These are phyloP conservation scores for Myotis brandtii DNA, from an alignment of 2,113 vertebrate genomes.

Conservation along the genomic window DNA sequence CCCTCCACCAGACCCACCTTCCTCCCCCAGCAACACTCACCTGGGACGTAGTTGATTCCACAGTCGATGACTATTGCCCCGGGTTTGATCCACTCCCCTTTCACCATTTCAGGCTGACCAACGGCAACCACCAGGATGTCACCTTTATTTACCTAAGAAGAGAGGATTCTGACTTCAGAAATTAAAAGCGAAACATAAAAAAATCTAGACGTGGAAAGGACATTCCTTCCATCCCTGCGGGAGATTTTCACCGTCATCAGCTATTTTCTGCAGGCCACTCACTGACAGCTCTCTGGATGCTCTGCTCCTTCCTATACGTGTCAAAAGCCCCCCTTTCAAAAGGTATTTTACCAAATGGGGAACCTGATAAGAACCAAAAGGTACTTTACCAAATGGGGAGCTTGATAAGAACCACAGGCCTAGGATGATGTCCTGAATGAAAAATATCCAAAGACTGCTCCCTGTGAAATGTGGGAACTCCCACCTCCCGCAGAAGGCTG, in stretches of 20 bases:
- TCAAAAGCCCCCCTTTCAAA: neutral
- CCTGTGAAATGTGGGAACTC: neutral
- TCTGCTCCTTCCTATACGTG: neutral
- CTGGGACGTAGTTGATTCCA: constrained; percentile 96
- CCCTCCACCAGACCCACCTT: neutral
- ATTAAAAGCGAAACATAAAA: constrained; percentile 16
- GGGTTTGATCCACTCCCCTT: constrained; percentile 97
- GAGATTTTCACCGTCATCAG: neutral
- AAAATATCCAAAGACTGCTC: neutral
- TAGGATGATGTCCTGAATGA: neutral
- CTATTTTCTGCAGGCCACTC: neutral
- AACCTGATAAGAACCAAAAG: neutral
- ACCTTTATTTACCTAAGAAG: constrained; percentile 89
- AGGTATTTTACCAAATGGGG: neutral
- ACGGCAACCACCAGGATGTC: constrained; percentile 97
- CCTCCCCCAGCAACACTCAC: constrained; percentile 82
- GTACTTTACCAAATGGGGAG: neutral
- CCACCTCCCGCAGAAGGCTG: neutral
- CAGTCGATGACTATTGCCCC: constrained; percentile 98
- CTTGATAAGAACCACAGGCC: neutral
- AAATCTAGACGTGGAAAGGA: neutral
- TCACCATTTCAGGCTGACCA: constrained; percentile 96
- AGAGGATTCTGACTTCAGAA: constrained; percentile 18
- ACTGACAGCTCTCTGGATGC: neutral
- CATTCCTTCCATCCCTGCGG: neutral